These are phyloP conservation scores for Villa cingulata DNA, from an alignment of 2,888 invertebrate genomes.

Conservation along the genomic window DNA sequence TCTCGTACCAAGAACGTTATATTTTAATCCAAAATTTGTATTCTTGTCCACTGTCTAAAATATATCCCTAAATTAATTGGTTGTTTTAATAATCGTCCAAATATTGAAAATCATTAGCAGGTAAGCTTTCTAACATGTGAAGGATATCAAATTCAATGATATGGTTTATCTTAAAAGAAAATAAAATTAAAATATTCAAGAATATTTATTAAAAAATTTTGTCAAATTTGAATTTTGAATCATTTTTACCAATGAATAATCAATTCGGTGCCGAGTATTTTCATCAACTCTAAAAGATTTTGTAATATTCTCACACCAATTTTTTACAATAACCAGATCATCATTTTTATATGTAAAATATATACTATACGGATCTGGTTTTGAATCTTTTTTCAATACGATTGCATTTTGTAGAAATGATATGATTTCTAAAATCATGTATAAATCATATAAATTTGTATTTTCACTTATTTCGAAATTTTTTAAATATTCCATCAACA, in stretches of 20 bases:
- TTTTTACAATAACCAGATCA: neutral
- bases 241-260: neutral
- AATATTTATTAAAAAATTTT: neutral
- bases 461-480: neutral
- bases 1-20: no score
- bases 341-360: neutral
- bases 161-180: constrained; percentile 1
- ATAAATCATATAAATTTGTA: neutral
- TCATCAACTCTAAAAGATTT: neutral
- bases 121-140: neutral
- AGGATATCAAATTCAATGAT: constrained; percentile 1
- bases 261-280: neutral
- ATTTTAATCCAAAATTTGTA: no score
- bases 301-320: neutral
- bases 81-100: no score
- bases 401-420: constrained; percentile 2
- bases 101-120: neutral
- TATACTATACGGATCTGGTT: neutral
- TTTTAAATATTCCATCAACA: neutral
- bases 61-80: no score
- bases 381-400: neutral
- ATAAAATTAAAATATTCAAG: neutral
- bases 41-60: no score
- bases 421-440: neutral
- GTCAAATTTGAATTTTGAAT: neutral